A percentile compares a stretch with the other conserved stretches of the same genome.
These are phyloP conservation scores for Drosophila greeni DNA, from an alignment of 2,888 invertebrate species.

Conservation along the genomic window DNA sequence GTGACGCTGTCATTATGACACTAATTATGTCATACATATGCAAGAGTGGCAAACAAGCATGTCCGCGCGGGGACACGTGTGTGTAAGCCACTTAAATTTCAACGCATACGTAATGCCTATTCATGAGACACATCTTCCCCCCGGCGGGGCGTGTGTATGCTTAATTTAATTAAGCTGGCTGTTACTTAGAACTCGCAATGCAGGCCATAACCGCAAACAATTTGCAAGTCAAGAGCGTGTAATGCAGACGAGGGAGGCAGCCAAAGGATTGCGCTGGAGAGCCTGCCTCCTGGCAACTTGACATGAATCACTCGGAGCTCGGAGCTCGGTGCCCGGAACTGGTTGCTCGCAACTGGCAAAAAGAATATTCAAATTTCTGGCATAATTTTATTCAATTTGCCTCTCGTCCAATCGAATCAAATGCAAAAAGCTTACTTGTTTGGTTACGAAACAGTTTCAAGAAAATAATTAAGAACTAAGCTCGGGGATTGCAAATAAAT, in stretches of 20 bases:
- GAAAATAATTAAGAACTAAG: conserved; percentile 39
- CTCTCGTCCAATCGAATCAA: conserved; percentile 32
- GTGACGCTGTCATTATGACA: conserved; percentile 62
- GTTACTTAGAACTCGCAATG: conserved; percentile 59
- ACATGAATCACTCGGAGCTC: conserved; percentile 22
- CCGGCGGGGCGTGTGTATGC: conserved; percentile 33
- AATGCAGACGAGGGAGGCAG: conserved; percentile 22
- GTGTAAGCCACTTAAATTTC: conserved; percentile 70
- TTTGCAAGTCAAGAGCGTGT: conserved; percentile 66
- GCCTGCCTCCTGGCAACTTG: conserved; percentile 21
- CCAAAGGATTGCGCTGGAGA: conserved; percentile 18
- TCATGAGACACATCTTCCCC: conserved; percentile 51
- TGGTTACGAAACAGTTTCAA: conserved; percentile 29
- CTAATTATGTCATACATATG: conserved; percentile 74
- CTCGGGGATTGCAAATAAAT: conserved; percentile 47
- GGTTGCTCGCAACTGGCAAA: neutral
- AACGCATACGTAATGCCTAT: conserved; percentile 70
- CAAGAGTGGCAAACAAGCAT: conserved; percentile 69
- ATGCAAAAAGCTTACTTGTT: conserved; percentile 28
- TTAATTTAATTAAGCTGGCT: conserved; percentile 69
- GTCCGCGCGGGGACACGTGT: conserved; percentile 54
- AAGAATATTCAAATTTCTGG: conserved; percentile 27
- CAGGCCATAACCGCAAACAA: conserved; percentile 55
- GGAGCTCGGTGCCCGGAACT: neutral
- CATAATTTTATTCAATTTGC: conserved; percentile 28